Conservation (phyloP, 2,113 vertebrate species). For the Pogonocichla stellata region DNA sequence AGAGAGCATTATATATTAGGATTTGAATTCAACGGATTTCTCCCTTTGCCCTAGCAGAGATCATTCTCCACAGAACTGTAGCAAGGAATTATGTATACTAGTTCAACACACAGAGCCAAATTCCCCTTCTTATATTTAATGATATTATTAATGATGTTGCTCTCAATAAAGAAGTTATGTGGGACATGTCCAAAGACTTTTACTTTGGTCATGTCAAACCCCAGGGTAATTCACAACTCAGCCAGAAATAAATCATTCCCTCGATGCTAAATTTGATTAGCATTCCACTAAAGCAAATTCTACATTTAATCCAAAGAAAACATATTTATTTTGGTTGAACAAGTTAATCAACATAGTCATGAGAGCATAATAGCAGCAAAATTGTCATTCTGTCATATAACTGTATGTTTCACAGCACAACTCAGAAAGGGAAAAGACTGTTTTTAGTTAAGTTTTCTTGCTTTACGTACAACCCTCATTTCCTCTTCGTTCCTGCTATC, state of each 20-base stretch:
- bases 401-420: not conserved
- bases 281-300: not conserved
- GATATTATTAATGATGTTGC: not conserved
- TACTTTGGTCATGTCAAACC: not conserved
- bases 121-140: not conserved
- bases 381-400: not conserved
- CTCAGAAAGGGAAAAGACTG: not conserved
- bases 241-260: not conserved
- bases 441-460: not conserved
- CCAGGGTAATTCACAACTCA: not conserved
- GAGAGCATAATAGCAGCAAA: not conserved
- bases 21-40: not conserved
- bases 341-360: not conserved
- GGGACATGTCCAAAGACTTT: not conserved
- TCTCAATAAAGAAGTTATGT: not conserved
- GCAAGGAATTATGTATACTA: not conserved
- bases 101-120: not conserved
- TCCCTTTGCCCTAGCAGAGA: not conserved
- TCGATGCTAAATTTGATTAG: not conserved
- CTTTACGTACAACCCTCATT: not conserved
- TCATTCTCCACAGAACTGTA: not conserved
- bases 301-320: not conserved
- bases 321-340: not conserved
- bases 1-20: not conserved
- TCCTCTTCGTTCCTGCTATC: not conserved